Percentiles rank a stretch among this genome's conserved stretches.
These are phyloP conservation scores for Colletes collaris DNA, from an alignment of 2,888 invertebrate genomes.

Conservation along the genomic window DNA sequence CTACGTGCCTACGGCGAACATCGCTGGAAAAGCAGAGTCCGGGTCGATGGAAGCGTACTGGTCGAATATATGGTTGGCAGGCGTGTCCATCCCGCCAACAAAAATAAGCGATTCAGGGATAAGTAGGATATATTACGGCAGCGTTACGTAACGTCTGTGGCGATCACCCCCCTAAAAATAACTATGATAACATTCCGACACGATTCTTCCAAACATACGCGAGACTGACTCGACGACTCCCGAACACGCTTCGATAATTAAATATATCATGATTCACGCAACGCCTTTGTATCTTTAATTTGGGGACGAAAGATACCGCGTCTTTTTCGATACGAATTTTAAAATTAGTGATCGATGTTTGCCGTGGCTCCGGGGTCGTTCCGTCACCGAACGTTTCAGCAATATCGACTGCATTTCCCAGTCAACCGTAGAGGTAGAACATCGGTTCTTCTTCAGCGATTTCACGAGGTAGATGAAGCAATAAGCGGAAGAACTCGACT, in stretches of 20 bases:
- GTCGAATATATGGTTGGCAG: constrained; percentile 36
- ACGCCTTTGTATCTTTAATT: too few species aligned
- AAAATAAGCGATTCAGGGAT: constrained; percentile 45
- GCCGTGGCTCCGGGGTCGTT: not conserved
- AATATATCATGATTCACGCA: too few species aligned
- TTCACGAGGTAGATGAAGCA: not conserved
- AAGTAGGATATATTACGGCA: constrained; percentile 39
- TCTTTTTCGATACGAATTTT: constrained; percentile 3
- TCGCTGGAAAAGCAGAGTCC: constrained; percentile 24
- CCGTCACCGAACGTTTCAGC: not conserved
- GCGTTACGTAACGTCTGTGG: constrained; percentile 32
- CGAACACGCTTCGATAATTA: too few species aligned
- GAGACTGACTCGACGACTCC: not conserved
- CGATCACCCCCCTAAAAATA: constrained; percentile 11
- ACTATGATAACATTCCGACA: not conserved
- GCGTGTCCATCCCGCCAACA: constrained; percentile 36
- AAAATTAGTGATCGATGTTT: constrained; percentile 11
- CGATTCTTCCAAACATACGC: not conserved
- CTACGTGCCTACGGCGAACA: constrained; percentile 23
- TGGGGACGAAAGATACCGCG: too few species aligned
- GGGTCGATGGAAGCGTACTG: constrained; percentile 56
- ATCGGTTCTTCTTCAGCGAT: not conserved
- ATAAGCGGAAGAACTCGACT: not conserved
- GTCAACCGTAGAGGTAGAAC: not conserved
- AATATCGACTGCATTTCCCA: not conserved